phyloP scores from a whole-genome alignment of 2,888 invertebrate species.

The Pristionchus japonicus region DNA sequence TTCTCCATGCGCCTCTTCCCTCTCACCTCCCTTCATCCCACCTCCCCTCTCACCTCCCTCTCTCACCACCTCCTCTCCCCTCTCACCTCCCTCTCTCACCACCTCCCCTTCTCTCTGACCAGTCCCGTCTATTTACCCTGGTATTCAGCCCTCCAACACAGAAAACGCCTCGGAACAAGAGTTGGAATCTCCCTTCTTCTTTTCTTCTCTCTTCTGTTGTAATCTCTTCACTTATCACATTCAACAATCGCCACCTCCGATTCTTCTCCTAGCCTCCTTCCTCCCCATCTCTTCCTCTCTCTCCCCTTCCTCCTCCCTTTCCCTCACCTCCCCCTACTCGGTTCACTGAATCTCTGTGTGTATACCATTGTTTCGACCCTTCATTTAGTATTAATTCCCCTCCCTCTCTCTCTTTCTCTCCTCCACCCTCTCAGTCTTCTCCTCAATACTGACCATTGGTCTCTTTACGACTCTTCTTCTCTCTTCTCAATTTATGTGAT shows the following conservation, averaged over 20 bases:
- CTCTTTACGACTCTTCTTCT: slow-evolving; percentile 41
- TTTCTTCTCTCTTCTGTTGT: not conserved
- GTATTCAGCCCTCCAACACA: slow-evolving; percentile 9
- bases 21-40: too few relatives aligned
- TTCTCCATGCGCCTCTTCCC: too few relatives aligned
- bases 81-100: not conserved
- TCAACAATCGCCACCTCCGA: not conserved
- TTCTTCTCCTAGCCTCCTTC: not conserved
- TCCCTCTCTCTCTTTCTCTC: not conserved
- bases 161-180: slow-evolving; percentile 20
- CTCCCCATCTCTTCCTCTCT: not conserved
- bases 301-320: not conserved
- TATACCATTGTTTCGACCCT: not conserved
- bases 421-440: not conserved
- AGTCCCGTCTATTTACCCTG: slow-evolving; percentile 22
- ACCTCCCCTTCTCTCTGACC: not conserved
- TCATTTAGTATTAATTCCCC: not conserved
- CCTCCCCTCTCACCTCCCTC: not conserved
- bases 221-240: slow-evolving; percentile 13
- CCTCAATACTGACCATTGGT: slow-evolving; percentile 20
- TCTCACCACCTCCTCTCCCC: not conserved
- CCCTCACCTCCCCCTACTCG: not conserved
- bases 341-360: not conserved
- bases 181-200: slow-evolving; percentile 16
- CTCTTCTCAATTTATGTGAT: slow-evolving; percentile 39